phyloP scores from a whole-genome alignment of 2,797 vertebrate genomes.

The Bradypus variegatus region DNA sequence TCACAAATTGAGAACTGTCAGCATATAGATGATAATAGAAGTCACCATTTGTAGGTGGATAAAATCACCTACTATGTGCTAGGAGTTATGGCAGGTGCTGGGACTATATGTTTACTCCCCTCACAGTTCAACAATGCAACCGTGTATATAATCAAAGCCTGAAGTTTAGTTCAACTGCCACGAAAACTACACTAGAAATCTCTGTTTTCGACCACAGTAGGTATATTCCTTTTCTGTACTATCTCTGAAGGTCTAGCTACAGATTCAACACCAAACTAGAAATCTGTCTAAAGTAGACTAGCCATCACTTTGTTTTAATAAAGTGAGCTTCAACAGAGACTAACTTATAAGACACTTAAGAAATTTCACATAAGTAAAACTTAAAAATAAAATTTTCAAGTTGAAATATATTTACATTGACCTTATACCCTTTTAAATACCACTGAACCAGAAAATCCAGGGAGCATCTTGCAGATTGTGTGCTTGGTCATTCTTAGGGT shows the following conservation, averaged over 20 bases:
- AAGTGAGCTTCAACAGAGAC: not conserved
- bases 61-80: not conserved
- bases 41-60: not conserved
- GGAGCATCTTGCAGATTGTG: not conserved
- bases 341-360: not conserved
- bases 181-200: not conserved
- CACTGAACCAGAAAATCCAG: not conserved
- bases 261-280: not conserved
- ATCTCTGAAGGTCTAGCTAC: not conserved
- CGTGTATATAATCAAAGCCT: not conserved
- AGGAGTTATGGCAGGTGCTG: not conserved
- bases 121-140: not conserved
- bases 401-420: not conserved
- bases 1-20: not conserved
- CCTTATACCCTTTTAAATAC: not conserved
- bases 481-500: not conserved
- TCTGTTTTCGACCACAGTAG: not conserved
- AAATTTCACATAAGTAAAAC: not conserved
- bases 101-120: not conserved
- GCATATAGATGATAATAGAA: not conserved
- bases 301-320: not conserved
- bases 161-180: slow-evolving; percentile 6
- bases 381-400: slow-evolving; percentile 28
- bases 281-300: not conserved
- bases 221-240: not conserved